A percentile compares a stretch with the other conserved stretches of the same genome.
Evolutionary conservation across 2,888 invertebrate genomes (phyloP).

Genomic region (Rotaria macrura): DNA sequence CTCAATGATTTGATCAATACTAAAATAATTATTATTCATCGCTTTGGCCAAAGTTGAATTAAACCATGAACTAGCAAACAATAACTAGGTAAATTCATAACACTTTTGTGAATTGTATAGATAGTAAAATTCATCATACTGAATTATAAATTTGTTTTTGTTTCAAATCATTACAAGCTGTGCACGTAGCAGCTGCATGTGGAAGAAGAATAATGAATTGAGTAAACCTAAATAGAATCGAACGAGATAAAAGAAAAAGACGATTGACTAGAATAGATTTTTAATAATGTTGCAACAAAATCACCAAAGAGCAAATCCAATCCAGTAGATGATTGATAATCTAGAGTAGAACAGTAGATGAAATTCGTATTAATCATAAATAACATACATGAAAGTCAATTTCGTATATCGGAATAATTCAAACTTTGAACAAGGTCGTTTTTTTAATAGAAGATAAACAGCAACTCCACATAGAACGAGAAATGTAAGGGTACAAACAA

Average conservation of each 20-base stretch:
- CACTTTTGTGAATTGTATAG: not conserved
- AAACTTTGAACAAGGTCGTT: not conserved
- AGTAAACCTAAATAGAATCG: not conserved
- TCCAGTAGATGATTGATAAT: not conserved
- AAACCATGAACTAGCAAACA: not conserved
- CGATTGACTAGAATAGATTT: not conserved
- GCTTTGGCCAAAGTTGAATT: not conserved
- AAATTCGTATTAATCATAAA: not conserved
- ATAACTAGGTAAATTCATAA: not conserved
- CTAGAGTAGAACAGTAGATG: not conserved
- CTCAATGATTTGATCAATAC: not conserved
- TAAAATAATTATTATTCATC: not conserved
- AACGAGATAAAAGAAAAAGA: not conserved
- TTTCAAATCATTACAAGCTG: not conserved
- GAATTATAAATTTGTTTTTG: not conserved
- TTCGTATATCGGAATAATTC: not conserved
- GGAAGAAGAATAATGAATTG: not conserved
- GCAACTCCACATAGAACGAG: not conserved
- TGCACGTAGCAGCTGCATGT: not conserved
- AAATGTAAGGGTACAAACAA: not conserved
- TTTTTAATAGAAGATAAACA: not conserved
- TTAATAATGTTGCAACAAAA: no score
- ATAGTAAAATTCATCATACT: not conserved
- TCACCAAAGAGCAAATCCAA: not conserved
- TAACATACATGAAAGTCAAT: not conserved